Base-by-base conservation (phyloP, 2,888 invertebrate genomes). In the Apamea epomidion region DNA sequence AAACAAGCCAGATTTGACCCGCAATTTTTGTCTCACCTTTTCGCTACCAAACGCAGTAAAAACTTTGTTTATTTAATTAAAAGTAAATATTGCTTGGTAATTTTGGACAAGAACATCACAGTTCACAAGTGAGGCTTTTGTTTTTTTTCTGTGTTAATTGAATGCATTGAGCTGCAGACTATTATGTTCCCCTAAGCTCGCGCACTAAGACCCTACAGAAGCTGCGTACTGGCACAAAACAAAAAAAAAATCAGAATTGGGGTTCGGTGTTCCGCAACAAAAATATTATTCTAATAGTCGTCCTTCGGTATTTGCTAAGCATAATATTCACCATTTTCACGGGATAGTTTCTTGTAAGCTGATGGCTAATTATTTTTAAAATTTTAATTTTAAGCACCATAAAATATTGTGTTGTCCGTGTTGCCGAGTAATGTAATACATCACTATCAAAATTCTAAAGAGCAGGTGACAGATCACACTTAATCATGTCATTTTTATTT, bases 181-280 rank as follows among this genome's bases (percentile, higher is more conserved):
- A 94, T 94, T 94, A 93, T 93, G 92, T 92, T 92, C 93, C 94
- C 92, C 93, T 82, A 92, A 93, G 92, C 91, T 91, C 83, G 83
- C 76, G 87, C 87, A 95, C 95, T 95, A 95, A 94, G 94, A 91
- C 91, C 88, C 85, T 90, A 92, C 93, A 93, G 92, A 93, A 92
- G 91, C 91, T 88, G 82, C 83, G 86, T 82, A 85, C 80, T 81
- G 67, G 76, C 80, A 85, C 87, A 89, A 92, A 94, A 95, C 93
- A 94, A 95, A 94, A 94, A 78, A 90, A 90, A 81, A 84, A 82
- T 65, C 14, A 64, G 72, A 77, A 77, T 65, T 60, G n/a, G 62
- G 64, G 54, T 76, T 74, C 21, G 29, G 45, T 72, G 82, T 74
- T 54, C 71, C 42, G 68, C 10, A 74, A 69, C 16, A 74, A 69